Percentiles rank a stretch among this genome's conserved stretches.
Conservation (phyloP, 2,797 vertebrate genomes). For the Hippoglossus hippoglossus region DNA sequence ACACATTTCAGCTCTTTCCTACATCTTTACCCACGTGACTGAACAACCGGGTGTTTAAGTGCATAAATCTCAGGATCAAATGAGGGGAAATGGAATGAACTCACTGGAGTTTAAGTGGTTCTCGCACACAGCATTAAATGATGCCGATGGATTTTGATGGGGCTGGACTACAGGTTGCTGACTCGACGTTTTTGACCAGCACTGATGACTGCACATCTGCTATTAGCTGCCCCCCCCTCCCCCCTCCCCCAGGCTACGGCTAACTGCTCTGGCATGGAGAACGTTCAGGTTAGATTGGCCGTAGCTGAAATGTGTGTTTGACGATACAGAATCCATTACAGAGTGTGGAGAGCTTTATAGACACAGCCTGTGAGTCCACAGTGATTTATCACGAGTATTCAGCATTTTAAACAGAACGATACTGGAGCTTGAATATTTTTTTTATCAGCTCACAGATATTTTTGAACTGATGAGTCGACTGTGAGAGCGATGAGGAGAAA, state of each 20-base stretch:
- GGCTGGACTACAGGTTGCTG: conserved; percentile 69
- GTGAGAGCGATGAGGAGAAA: not conserved
- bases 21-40: too few species aligned
- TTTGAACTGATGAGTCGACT: not conserved
- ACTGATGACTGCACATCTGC: conserved; percentile 65
- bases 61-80: conserved; percentile 1
- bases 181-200: conserved; percentile 58
- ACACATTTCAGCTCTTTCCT: not conserved
- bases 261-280: conserved; percentile 63
- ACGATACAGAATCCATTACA: conserved; percentile 57
- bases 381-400: not conserved
- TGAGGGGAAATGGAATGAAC: conserved; percentile 5
- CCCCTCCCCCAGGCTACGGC: conserved; percentile 31
- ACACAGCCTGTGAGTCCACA: not conserved
- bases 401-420: conserved; percentile 7
- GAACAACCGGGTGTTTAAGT: not conserved
- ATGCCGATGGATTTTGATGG: conserved; percentile 59
- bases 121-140: conserved; percentile 45
- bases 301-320: conserved; percentile 53
- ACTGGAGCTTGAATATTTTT: not conserved
- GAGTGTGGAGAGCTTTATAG: conserved; percentile 19
- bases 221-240: conserved; percentile 54
- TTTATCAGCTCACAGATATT: not conserved
- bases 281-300: conserved; percentile 62
- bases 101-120: conserved; percentile 19